Conservation (phyloP, 2,113 vertebrate species). For the Megaceryle maxima region DNA sequence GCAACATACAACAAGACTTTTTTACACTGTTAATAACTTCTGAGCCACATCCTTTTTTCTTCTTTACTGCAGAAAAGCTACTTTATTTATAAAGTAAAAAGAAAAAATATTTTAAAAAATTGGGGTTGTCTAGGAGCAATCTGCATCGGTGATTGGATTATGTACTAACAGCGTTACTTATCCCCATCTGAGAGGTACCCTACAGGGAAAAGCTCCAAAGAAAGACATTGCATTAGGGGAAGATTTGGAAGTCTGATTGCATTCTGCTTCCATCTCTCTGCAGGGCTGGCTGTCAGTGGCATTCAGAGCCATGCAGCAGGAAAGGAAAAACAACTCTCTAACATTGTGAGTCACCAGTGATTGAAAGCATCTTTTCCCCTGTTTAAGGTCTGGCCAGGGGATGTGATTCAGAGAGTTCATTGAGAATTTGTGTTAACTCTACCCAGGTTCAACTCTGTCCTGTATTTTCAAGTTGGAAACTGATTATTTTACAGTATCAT, state of each 20-base stretch:
- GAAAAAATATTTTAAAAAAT: background rate
- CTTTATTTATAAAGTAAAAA: background rate
- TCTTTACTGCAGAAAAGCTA: slow-evolving; percentile 1
- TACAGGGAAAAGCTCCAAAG: slow-evolving; percentile 60
- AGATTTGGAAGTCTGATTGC: slow-evolving; percentile 68
- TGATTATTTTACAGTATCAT: background rate
- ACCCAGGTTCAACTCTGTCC: background rate
- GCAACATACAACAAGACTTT: background rate
- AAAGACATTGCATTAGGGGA: slow-evolving; percentile 55
- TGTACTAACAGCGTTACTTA: slow-evolving; percentile 61
- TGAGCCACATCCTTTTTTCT: background rate
- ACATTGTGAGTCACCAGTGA: background rate
- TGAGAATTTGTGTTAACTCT: background rate
- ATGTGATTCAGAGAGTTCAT: background rate
- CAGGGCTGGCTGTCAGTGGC: slow-evolving; percentile 57
- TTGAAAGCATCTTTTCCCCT: slow-evolving; percentile 16
- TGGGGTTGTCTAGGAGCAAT: slow-evolving; percentile 33
- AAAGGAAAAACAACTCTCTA: slow-evolving; percentile 42
- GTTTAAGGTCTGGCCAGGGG: background rate
- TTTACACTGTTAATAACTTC: background rate
- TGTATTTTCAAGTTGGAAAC: background rate
- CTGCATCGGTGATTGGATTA: slow-evolving; percentile 66
- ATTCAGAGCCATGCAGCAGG: background rate
- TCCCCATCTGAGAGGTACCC: slow-evolving; percentile 61
- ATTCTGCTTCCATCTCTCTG: slow-evolving; percentile 57